Percentiles rank a stretch among this genome's conserved stretches.
phyloP scores from a whole-genome alignment of 1,140 invertebrate species.

The Aphelenchoides avenae region DNA sequence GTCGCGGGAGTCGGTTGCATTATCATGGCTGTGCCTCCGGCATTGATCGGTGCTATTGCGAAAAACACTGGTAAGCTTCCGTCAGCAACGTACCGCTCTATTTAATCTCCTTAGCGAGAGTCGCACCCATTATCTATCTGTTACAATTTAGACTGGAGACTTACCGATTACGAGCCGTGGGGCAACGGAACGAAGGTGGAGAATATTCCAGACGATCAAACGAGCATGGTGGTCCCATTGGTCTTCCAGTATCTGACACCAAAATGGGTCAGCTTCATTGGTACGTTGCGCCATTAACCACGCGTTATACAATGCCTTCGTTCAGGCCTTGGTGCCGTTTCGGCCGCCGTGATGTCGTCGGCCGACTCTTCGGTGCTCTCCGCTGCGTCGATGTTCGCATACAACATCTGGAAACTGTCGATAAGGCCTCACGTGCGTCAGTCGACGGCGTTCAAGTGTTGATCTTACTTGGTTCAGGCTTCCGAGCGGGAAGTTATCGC shows the following conservation, averaged over 20 bases:
- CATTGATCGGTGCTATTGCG: conserved; percentile 90
- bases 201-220: conserved; percentile 44
- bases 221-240: conserved; percentile 76
- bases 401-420: conserved; percentile 93
- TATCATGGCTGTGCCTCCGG: conserved; percentile 83
- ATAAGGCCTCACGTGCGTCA: conserved; percentile 77
- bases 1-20: conserved; percentile 89
- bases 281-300: conserved; percentile 2
- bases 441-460: background rate
- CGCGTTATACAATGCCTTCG: background rate
- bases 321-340: conserved; percentile 82
- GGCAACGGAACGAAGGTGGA: conserved; percentile 55
- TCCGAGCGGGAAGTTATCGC: conserved; percentile 94
- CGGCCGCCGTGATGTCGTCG: conserved; percentile 92
- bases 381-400: conserved; percentile 93
- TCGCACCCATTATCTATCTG: too few relatives aligned
- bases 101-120: conserved; percentile 10
- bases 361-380: conserved; percentile 94
- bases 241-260: conserved; percentile 92
- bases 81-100: conserved; percentile 21
- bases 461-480: conserved; percentile 65
- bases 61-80: conserved; percentile 76
- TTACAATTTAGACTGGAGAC: conserved; percentile 41
- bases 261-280: conserved; percentile 84
- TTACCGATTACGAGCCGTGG: conserved; percentile 55